phyloP scores from a whole-genome alignment of 2,888 invertebrate genomes.

The Drosophila meridiana region DNA sequence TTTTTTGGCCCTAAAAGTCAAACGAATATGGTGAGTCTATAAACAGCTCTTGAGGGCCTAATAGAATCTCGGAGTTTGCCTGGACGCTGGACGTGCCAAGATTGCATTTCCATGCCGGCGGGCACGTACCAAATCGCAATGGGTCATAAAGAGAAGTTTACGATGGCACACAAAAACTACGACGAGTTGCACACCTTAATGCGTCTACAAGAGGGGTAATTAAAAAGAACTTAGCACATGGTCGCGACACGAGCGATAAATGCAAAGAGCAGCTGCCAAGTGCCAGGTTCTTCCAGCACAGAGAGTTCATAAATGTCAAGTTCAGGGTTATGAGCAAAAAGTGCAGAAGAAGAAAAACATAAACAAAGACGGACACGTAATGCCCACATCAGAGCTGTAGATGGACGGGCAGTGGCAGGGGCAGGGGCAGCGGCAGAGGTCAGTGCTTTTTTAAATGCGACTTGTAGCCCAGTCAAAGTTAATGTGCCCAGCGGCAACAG shows the following conservation, averaged over 20 bases:
- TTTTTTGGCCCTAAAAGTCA: slow-evolving; percentile 17
- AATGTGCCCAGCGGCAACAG: slow-evolving; percentile 39
- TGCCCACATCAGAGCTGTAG: slow-evolving; percentile 12
- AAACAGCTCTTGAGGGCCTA: slow-evolving; percentile 16
- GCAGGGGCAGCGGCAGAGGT: not conserved
- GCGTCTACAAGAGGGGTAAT: slow-evolving; percentile 48
- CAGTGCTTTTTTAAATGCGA: slow-evolving; percentile 37
- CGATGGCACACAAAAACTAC: slow-evolving; percentile 38
- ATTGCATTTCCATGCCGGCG: slow-evolving; percentile 49
- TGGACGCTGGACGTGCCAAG: slow-evolving; percentile 12
- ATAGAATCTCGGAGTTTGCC: slow-evolving; percentile 33
- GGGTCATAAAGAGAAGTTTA: slow-evolving; percentile 54
- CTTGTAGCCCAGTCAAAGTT: slow-evolving; percentile 27
- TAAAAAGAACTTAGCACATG: slow-evolving; percentile 77
- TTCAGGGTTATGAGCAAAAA: slow-evolving; percentile 65
- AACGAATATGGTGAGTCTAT: slow-evolving; percentile 4
- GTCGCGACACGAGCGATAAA: slow-evolving; percentile 55
- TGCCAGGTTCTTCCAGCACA: slow-evolving; percentile 29
- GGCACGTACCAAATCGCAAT: slow-evolving; percentile 55
- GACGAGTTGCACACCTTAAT: slow-evolving; percentile 25
- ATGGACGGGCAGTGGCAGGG: not conserved
- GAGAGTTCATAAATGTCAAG: slow-evolving; percentile 76
- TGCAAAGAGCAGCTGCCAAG: slow-evolving; percentile 29
- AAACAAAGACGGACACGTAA: slow-evolving; percentile 25
- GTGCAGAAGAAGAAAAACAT: slow-evolving; percentile 12